These are phyloP conservation scores for Nemotelus nigrinus DNA, from an alignment of 2,888 invertebrate species.

Conservation along the genomic window DNA sequence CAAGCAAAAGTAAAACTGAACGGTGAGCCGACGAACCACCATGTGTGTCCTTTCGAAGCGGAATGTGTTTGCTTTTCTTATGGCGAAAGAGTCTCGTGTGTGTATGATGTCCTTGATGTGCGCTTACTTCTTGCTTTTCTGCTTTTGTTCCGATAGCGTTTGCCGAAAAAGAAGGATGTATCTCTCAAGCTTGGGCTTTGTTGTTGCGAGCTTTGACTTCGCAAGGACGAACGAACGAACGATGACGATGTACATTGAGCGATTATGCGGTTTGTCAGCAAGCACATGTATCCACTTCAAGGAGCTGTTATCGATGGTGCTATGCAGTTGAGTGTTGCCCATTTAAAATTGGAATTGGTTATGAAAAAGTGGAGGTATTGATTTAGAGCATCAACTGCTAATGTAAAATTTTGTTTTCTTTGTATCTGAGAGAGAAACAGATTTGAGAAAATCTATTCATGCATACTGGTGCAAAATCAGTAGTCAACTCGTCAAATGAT, in stretches of 20 bases:
- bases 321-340: not conserved
- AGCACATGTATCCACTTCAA: conserved; percentile 17
- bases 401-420: too few species aligned
- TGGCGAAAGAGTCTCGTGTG: conserved; percentile 26
- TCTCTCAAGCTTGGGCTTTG: conserved; percentile 1
- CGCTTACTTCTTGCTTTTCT: conserved; percentile 21
- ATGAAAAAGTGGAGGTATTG: not conserved
- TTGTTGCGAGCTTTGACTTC: conserved; percentile 31
- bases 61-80: conserved; percentile 38
- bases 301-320: conserved; percentile 8
- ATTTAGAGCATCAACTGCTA: too few species aligned
- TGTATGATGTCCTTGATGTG: conserved; percentile 44
- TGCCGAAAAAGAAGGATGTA: conserved; percentile 14
- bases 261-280: conserved; percentile 13
- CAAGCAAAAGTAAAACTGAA: conserved; percentile 1
- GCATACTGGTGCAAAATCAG: too few species aligned
- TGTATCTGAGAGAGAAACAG: too few species aligned
- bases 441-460: too few species aligned
- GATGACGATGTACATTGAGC: conserved; percentile 15
- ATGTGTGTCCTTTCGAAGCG: conserved; percentile 24
- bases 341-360: not conserved
- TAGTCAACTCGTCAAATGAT: too few species aligned
- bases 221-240: conserved; percentile 37
- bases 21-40: conserved; percentile 16
- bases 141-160: conserved; percentile 24